Conservation (phyloP, 2,888 invertebrate genomes). For the Drosophila formosana region DNA sequence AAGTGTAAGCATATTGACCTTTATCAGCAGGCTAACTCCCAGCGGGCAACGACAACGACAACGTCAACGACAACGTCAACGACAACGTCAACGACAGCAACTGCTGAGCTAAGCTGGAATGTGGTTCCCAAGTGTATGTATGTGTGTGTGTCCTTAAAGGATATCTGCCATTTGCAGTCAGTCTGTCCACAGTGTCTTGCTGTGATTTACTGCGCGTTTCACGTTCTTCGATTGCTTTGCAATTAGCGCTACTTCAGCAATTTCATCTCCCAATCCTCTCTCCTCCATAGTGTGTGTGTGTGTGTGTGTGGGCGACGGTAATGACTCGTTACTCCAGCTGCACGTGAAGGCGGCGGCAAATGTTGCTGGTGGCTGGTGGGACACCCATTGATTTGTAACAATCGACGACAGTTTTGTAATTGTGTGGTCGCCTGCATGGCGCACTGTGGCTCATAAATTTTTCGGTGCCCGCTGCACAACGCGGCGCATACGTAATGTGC, state of each 20-base stretch:
- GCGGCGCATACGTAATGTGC: conserved; percentile 68
- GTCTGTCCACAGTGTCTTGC: conserved; percentile 18
- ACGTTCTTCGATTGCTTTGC: conserved; percentile 75
- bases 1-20: conserved; percentile 79
- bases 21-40: conserved; percentile 63
- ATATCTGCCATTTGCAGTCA: conserved; percentile 32
- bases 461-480: conserved; percentile 49
- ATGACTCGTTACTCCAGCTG: conserved; percentile 46
- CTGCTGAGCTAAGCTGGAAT: conserved; percentile 53
- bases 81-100: conserved; percentile 5
- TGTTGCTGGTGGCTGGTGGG: not conserved
- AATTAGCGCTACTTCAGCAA: conserved; percentile 78
- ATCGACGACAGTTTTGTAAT: conserved; percentile 67
- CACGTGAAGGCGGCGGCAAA: conserved; percentile 12
- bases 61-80: conserved; percentile 5
- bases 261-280: conserved; percentile 34
- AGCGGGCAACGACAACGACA: conserved; percentile 23
- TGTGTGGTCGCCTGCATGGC: conserved; percentile 37
- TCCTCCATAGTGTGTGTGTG: not conserved
- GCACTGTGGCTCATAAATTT: conserved; percentile 57
- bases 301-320: conserved; percentile 30
- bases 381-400: conserved; percentile 53
- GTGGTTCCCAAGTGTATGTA: conserved; percentile 14
- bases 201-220: conserved; percentile 66
- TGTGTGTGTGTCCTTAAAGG: conserved; percentile 39